Evolutionary conservation across 2,113 vertebrate species (phyloP).

Genomic region (Oreochromis tanganicae): DNA sequence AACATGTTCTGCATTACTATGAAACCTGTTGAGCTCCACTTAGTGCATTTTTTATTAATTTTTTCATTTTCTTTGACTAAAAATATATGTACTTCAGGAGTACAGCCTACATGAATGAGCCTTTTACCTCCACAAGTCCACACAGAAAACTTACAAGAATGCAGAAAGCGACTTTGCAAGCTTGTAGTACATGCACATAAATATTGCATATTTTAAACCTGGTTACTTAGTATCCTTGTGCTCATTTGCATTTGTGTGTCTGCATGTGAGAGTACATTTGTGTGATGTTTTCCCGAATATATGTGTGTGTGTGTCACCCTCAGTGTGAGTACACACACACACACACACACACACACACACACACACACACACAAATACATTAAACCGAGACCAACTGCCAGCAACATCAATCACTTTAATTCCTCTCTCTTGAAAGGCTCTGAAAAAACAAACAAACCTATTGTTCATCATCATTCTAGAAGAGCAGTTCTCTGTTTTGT

Average conservation of each 20-base stretch:
- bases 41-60: background rate
- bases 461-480: background rate
- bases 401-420: conserved; percentile 3
- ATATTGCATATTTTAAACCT: conserved; percentile 18
- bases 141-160: background rate
- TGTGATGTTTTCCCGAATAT: background rate
- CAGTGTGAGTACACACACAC: background rate
- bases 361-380: background rate
- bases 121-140: background rate
- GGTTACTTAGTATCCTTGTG: background rate
- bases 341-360: background rate
- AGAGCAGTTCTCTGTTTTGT: background rate
- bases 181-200: background rate
- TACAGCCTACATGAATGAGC: background rate
- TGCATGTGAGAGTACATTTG: background rate
- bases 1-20: background rate
- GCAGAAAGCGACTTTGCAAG: background rate
- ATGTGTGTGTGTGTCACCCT: background rate
- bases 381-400: conserved; percentile 5
- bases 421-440: background rate
- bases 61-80: background rate
- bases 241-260: background rate
- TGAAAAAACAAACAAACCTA: background rate
- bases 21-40: background rate
- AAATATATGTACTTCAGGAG: background rate